These are phyloP conservation scores for Tragopan temminckii DNA, from an alignment of 2,797 vertebrate species.

Conservation along the genomic window DNA sequence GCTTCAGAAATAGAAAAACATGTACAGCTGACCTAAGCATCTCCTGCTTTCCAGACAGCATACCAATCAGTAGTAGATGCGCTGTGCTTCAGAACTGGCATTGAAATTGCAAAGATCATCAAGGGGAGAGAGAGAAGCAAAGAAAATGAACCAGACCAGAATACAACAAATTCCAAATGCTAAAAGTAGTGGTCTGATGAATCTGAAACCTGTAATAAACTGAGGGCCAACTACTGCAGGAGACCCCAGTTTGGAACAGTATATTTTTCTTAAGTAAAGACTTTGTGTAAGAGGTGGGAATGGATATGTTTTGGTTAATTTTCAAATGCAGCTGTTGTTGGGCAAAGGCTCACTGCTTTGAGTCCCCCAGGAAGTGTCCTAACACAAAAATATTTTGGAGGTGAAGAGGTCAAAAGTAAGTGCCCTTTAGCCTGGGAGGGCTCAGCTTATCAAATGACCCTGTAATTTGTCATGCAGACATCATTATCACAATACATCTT, in stretches of 20 bases:
- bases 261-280: constrained; percentile 43
- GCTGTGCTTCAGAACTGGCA: neutral
- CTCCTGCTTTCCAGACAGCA: neutral
- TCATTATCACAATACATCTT: neutral
- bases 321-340: constrained; percentile 45
- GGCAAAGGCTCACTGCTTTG: neutral
- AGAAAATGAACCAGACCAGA: neutral
- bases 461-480: neutral
- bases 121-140: neutral
- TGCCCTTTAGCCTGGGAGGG: neutral
- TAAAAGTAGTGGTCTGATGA: neutral
- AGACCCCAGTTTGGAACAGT: neutral
- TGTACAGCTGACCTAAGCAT: accelerated
- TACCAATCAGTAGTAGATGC: neutral
- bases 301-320: neutral
- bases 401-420: constrained; percentile 48
- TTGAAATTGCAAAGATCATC: neutral
- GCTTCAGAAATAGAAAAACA: neutral
- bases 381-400: constrained; percentile 21
- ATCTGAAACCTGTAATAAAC: constrained; percentile 9
- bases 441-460: constrained; percentile 12
- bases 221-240: neutral
- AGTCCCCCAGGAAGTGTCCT: neutral
- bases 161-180: constrained; percentile 12
- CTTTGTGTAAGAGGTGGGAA: neutral